These are phyloP conservation scores for Anoncus sp. DNA, from an alignment of 2,888 invertebrate species.

Conservation along the genomic window DNA sequence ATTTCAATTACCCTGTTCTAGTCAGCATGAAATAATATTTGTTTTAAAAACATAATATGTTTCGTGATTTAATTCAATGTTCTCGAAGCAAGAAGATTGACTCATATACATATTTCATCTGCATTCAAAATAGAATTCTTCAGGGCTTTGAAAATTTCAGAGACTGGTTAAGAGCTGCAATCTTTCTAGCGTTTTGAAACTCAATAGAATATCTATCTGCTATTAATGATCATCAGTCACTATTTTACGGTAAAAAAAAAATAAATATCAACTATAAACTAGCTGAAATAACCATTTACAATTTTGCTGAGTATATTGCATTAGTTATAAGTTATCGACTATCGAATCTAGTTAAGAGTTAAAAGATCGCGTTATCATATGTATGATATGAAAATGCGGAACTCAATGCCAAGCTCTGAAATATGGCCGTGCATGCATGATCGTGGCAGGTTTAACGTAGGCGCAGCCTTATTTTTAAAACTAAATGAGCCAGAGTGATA, in stretches of 20 bases:
- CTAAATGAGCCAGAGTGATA: conserved; percentile 45
- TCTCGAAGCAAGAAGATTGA: too few species aligned
- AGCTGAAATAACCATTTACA: neutral
- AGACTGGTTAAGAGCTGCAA: too few species aligned
- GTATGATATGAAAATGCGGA: conserved; percentile 46
- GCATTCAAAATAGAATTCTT: too few species aligned
- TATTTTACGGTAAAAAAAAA: neutral
- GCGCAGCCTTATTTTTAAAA: conserved; percentile 46
- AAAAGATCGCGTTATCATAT: conserved; percentile 13
- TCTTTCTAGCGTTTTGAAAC: too few species aligned
- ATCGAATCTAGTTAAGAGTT: conserved; percentile 27
- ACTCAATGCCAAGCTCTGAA: conserved; percentile 47
- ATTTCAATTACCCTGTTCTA: too few species aligned
- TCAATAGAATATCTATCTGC: too few species aligned
- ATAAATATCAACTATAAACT: neutral
- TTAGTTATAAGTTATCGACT: neutral
- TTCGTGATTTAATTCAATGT: too few species aligned
- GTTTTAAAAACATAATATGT: too few species aligned
- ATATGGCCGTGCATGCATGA: conserved; percentile 19
- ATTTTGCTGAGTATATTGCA: neutral
- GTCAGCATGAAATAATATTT: too few species aligned
- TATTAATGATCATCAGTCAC: neutral
- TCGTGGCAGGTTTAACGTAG: conserved; percentile 50
- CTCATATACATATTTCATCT: too few species aligned
- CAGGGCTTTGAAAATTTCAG: too few species aligned